phyloP scores from a whole-genome alignment of 2,113 vertebrate species.

The Scomber japonicus region DNA sequence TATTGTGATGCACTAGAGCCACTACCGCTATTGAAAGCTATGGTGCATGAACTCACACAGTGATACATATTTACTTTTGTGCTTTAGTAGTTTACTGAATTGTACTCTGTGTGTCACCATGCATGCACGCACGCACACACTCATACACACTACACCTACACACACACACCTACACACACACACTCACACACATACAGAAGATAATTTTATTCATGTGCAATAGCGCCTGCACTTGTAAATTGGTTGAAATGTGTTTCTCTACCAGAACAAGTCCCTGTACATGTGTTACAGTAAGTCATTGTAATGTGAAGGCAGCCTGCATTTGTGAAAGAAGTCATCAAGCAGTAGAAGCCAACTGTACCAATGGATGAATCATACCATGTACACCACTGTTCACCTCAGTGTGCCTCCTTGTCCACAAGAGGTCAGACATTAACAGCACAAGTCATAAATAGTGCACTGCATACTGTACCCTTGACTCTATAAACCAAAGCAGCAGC shows the following conservation, averaged over 20 bases:
- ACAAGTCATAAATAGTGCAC: constrained; percentile 67
- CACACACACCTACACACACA: too few species aligned
- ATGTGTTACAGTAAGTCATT: background rate
- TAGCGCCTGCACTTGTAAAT: too few species aligned
- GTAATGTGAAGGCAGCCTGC: background rate
- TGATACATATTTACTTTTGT: background rate
- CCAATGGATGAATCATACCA: constrained; percentile 18
- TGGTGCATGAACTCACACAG: background rate
- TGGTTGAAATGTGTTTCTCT: background rate
- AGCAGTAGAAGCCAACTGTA: constrained; percentile 8
- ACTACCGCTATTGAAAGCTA: background rate
- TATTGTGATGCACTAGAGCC: background rate
- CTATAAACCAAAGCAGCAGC: background rate
- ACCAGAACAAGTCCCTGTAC: background rate
- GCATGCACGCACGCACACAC: too few species aligned
- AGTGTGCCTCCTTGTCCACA: constrained; percentile 78
- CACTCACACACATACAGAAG: too few species aligned
- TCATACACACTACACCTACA: too few species aligned
- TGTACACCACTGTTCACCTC: constrained; percentile 66
- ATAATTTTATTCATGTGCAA: too few species aligned
- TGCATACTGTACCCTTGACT: constrained; percentile 1
- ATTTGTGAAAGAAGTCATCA: too few species aligned
- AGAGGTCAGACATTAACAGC: constrained; percentile 83
- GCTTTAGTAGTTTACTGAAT: background rate
- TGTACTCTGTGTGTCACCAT: background rate